Conservation (phyloP, 2,797 vertebrate genomes). For the Lacerta bilineata region DNA sequence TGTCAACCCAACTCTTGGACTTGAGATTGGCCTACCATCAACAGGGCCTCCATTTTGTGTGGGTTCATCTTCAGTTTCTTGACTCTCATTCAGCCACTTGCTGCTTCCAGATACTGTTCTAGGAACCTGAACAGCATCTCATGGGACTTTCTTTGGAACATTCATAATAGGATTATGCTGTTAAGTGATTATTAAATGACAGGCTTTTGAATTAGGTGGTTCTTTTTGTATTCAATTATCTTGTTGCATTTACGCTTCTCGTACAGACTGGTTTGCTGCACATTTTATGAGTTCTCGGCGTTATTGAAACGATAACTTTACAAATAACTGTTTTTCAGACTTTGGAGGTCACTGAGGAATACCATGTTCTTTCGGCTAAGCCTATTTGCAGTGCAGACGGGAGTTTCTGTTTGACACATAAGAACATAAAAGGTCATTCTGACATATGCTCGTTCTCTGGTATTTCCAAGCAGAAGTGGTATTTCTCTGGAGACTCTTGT, state of each 20-base stretch:
- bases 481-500: constrained; percentile 16
- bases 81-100: too few relatives aligned
- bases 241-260: neutral
- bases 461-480: neutral
- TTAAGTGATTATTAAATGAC: neutral
- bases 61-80: too few relatives aligned
- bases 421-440: constrained; percentile 36
- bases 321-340: constrained; percentile 12
- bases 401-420: constrained; percentile 46
- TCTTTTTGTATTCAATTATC: neutral
- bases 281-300: neutral
- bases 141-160: neutral
- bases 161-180: too few relatives aligned
- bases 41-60: too few relatives aligned
- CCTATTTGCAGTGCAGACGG: constrained; percentile 14
- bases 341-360: constrained; percentile 1
- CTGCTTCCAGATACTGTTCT: too few relatives aligned
- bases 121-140: too few relatives aligned
- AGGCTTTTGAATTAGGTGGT: neutral
- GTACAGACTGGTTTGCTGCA: rapidly evolving
- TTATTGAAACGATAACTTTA: constrained; percentile 17
- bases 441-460: constrained; percentile 14
- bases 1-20: too few relatives aligned
- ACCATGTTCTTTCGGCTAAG: constrained; percentile 11
- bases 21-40: too few relatives aligned